These are phyloP conservation scores for Andrena cerasifolii DNA, from an alignment of 1,140 invertebrate species.

Conservation along the genomic window DNA sequence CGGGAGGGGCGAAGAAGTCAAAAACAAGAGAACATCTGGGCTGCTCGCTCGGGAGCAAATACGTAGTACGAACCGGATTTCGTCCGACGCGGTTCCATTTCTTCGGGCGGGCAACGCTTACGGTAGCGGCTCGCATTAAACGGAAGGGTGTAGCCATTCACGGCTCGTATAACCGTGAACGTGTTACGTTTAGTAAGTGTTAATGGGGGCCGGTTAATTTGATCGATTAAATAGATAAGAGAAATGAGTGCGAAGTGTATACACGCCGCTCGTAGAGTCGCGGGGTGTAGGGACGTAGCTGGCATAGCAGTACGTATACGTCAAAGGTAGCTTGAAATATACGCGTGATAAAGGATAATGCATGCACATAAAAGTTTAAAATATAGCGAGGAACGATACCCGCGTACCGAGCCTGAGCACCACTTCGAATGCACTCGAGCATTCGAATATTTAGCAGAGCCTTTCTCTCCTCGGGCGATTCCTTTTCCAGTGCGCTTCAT, in stretches of 20 bases:
- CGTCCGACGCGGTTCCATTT: neutral
- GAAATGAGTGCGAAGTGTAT: neutral
- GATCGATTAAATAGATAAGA: neutral
- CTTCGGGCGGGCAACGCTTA: neutral
- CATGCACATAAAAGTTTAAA: slow-evolving; percentile 14
- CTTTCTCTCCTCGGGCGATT: slow-evolving; percentile 57
- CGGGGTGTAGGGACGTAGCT: no score
- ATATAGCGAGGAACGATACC: slow-evolving; percentile 34
- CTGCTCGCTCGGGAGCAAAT: neutral
- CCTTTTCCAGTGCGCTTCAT: slow-evolving; percentile 70
- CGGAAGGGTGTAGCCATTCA: neutral
- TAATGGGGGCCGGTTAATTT: neutral
- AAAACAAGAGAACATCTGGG: slow-evolving; percentile 49
- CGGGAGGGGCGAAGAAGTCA: neutral
- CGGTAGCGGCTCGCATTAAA: neutral
- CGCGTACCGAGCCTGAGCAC: slow-evolving; percentile 47
- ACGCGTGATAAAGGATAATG: slow-evolving; percentile 30
- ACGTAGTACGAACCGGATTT: neutral
- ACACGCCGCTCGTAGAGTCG: neutral
- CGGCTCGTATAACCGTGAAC: neutral
- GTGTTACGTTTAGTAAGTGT: neutral
- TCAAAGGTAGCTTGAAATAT: neutral
- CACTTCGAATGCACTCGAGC: slow-evolving; percentile 58
- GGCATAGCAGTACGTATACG: neutral
- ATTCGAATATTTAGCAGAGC: slow-evolving; percentile 62